phyloP scores from a whole-genome alignment of 2,888 invertebrate genomes.

The Papilio protenor region DNA sequence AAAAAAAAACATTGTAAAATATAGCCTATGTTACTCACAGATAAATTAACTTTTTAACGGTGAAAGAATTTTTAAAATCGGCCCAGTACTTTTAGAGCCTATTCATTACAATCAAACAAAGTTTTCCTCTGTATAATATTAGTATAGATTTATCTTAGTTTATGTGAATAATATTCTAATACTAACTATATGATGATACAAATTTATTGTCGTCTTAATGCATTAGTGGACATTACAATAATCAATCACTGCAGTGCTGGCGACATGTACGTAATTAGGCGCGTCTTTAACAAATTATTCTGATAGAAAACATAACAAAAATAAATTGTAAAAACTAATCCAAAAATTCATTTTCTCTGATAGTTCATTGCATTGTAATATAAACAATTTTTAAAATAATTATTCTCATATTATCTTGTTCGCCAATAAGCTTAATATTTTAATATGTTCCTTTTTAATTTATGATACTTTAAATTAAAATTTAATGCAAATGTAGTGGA shows the following conservation, averaged over 20 bases:
- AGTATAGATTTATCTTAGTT: not conserved
- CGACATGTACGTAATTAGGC: slow-evolving; percentile 81
- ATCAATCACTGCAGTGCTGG: slow-evolving; percentile 79
- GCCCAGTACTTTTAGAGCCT: too few relatives aligned
- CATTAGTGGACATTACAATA: slow-evolving; percentile 76
- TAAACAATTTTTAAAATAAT: not conserved
- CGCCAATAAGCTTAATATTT: slow-evolving; percentile 1
- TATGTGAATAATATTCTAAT: not conserved
- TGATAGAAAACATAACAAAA: slow-evolving; percentile 49
- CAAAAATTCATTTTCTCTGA: not conserved
- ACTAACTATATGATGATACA: not conserved
- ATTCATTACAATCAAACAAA: too few relatives aligned
- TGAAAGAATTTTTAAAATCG: too few relatives aligned
- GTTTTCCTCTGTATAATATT: too few relatives aligned
- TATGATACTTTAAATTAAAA: slow-evolving; percentile 19
- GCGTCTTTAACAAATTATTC: slow-evolving; percentile 59
- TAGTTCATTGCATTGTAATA: not conserved
- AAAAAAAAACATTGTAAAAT: too few relatives aligned
- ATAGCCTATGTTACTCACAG: too few relatives aligned
- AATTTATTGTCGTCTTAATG: not conserved
- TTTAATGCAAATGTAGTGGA: slow-evolving; percentile 18
- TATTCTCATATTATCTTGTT: not conserved
- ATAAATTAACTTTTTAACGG: too few relatives aligned
- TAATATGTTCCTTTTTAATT: slow-evolving; percentile 15
- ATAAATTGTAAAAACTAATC: not conserved